Base-by-base conservation (phyloP, 2,797 vertebrate species). In the Gouania willdenowi region DNA sequence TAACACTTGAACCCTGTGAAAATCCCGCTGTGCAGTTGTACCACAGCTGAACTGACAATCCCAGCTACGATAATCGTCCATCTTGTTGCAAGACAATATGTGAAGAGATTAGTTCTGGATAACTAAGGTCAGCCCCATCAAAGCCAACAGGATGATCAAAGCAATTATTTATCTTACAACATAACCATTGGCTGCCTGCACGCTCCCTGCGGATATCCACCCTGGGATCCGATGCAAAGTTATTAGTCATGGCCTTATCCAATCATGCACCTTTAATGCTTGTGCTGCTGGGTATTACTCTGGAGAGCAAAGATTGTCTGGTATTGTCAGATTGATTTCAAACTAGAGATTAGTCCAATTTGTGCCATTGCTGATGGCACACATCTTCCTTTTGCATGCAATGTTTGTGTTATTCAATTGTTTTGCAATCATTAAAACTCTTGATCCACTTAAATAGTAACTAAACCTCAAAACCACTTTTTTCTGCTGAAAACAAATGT, bases 241-340 rank as follows among this genome's bases (percentile, higher is more conserved):
- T 76, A 70, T 78, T 82, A 71, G 66, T 82, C 73, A 82, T 57
- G 69, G 52, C 77, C 46, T 73, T 68, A 79, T 77, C 76, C 69
- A 74, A 68, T 83, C 67, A 77, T 50, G 63, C 51, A 55, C 47
- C 44, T 40, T 50, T 59, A 69, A 76, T 62, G 40, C 56, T 66
- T 35, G 29, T 47, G 60, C 61, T 43, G 43, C 31, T 54, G 65
- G 76, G 54, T 49, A 66, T 65, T 70, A 44, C 38, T 76, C 51
- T 67, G 51, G 71, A 69, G 64, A 65, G 49, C 52, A 76, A 57
- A 73, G 67, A 69, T 63, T 65, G 70, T 54, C 56, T 74, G 73
- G 67, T 69, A 64, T 69, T 80, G 74, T 77, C 60, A 71, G 46
- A 56, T 70, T 67, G 67, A 77, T 76, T 76, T 71, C 34, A 52